Evolutionary conservation across 2,113 vertebrate genomes (phyloP).

Genomic region (Ophiodon elongatus): DNA sequence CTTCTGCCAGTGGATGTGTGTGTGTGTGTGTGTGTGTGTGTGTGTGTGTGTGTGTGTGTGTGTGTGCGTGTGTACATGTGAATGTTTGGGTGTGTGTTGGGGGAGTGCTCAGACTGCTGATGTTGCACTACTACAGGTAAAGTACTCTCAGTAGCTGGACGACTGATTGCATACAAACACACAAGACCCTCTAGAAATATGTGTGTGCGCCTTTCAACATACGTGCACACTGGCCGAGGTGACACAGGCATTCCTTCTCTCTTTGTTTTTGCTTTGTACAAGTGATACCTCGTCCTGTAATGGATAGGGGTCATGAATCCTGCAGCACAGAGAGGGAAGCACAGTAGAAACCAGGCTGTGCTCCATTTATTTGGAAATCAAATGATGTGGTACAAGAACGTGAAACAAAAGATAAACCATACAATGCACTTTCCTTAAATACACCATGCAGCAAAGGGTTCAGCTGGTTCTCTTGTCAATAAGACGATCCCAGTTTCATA

Average conservation of each 20-base stretch:
- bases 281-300: conserved; percentile 66
- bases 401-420: conserved; percentile 10
- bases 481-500: background rate
- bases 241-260: conserved; percentile 44
- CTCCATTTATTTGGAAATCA: conserved; percentile 47
- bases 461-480: background rate
- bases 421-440: background rate
- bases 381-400: conserved; percentile 20
- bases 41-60: conserved; percentile 8
- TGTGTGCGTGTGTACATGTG: conserved; percentile 14
- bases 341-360: conserved; percentile 42
- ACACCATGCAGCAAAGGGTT: background rate
- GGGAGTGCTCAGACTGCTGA: conserved; percentile 67
- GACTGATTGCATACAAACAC: conserved; percentile 63
- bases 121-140: conserved; percentile 68
- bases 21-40: conserved; percentile 16
- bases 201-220: conserved; percentile 15
- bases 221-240: conserved; percentile 45
- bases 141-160: conserved; percentile 54
- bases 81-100: background rate
- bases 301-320: conserved; percentile 65
- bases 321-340: conserved; percentile 32
- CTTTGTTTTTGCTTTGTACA: conserved; percentile 54
- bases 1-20: conserved; percentile 46
- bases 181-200: conserved; percentile 40